Percentiles rank a stretch among this genome's conserved stretches.
Evolutionary conservation across 2,797 vertebrate species (phyloP).

Genomic region (Galaxias olidus): DNA sequence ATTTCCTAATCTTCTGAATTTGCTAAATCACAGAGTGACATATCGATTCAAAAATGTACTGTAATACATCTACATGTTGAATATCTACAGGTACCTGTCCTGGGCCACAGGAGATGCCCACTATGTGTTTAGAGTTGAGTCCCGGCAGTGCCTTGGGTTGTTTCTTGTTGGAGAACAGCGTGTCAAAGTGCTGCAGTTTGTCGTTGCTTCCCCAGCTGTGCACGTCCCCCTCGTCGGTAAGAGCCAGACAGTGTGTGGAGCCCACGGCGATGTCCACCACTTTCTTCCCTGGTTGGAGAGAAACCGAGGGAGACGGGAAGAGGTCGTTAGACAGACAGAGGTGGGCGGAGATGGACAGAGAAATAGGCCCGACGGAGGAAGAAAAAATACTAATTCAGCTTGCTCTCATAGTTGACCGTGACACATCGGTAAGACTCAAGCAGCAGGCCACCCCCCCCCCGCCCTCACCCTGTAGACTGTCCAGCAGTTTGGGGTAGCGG

Average conservation of each 20-base stretch:
- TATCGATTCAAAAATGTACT: background rate
- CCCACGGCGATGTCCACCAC: conserved; percentile 95
- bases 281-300: conserved; percentile 84
- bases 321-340: background rate
- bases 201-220: conserved; percentile 99
- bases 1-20: too few relatives aligned
- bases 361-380: too few relatives aligned
- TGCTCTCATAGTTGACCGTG: too few relatives aligned
- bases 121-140: conserved; percentile 92
- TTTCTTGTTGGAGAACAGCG: conserved; percentile 93
- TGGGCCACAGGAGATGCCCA: conserved; percentile 94
- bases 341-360: background rate
- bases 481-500: conserved; percentile 94
- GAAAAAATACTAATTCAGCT: too few relatives aligned
- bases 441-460: too few relatives aligned
- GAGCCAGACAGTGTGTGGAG: conserved; percentile 93
- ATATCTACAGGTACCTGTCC: conserved; percentile 82
- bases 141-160: conserved; percentile 90
- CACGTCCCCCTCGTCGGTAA: conserved; percentile 95
- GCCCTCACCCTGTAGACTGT: conserved; percentile 92
- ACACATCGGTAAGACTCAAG: too few relatives aligned
- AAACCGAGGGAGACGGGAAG: background rate
- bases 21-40: background rate
- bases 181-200: conserved; percentile 98
- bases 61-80: too few relatives aligned